phyloP scores from a whole-genome alignment of 1,140 invertebrate species.

The Drosophila ambigua region DNA sequence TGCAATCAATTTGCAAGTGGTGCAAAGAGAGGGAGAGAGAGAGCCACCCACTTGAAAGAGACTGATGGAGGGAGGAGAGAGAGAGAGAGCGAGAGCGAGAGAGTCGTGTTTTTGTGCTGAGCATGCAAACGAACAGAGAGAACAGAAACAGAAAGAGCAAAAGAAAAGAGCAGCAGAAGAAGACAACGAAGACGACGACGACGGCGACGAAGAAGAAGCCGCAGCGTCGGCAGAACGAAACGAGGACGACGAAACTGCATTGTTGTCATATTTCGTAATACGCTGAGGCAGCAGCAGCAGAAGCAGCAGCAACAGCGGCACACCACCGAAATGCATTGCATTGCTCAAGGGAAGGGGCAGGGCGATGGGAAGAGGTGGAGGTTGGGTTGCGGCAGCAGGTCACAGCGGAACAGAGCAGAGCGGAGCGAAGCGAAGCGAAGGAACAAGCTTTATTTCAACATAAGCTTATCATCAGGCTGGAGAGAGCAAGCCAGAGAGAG shows the following conservation, averaged over 20 bases:
- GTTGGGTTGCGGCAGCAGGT: constrained; percentile 22
- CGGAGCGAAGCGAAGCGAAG: constrained; percentile 26
- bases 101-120: constrained; percentile 58
- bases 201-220: constrained; percentile 56
- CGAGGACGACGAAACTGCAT: constrained; percentile 80
- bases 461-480: constrained; percentile 57
- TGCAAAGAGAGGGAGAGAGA: constrained; percentile 59
- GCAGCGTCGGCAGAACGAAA: constrained; percentile 67
- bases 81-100: constrained; percentile 20
- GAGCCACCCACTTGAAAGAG: constrained; percentile 58
- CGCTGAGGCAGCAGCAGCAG: constrained; percentile 63
- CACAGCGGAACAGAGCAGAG: constrained; percentile 43
- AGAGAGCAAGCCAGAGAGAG: constrained; percentile 20
- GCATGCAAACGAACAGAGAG: constrained; percentile 36
- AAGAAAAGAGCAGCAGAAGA: constrained; percentile 12
- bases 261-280: constrained; percentile 83
- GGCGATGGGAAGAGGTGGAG: no score
- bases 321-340: no score
- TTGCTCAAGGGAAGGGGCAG: no score
- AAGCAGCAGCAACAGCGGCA: constrained; percentile 1
- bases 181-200: constrained; percentile 58
- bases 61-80: constrained; percentile 20
- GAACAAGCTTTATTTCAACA: constrained; percentile 59
- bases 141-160: constrained; percentile 24
- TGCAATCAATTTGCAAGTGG: constrained; percentile 77